A percentile compares a stretch with the other conserved stretches of the same genome.
Evolutionary conservation across 1,140 invertebrate species (phyloP).

Genomic region (Callitettix versicolor): DNA sequence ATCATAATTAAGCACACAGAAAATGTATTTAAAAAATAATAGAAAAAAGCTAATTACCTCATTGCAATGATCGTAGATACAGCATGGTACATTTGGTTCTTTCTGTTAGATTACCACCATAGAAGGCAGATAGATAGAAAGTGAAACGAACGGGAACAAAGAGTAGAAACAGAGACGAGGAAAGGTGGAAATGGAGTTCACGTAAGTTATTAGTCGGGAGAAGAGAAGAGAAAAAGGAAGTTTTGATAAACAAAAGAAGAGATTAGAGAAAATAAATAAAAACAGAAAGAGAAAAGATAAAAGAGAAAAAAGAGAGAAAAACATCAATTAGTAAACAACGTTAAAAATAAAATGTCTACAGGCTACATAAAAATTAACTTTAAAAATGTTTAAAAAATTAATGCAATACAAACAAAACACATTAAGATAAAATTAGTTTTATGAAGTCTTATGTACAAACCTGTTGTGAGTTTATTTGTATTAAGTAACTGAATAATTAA

Average conservation of each 20-base stretch:
- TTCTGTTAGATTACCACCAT: conserved; percentile 39
- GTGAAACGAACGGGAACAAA: too few species aligned
- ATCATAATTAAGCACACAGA: background rate
- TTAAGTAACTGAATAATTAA: too few species aligned
- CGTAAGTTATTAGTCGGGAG: background rate
- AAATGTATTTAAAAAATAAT: background rate
- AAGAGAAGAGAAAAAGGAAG: background rate
- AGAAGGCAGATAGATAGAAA: background rate
- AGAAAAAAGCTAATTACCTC: conserved; percentile 53
- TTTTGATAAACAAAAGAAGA: too few species aligned
- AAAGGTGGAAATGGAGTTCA: background rate
- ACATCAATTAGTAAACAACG: conserved; percentile 13
- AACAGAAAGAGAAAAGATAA: too few species aligned
- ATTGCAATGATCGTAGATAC: conserved; percentile 81
- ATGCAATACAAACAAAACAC: background rate
- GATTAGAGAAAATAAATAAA: too few species aligned
- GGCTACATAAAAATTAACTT: background rate
- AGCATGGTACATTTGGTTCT: conserved; percentile 84
- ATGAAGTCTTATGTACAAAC: too few species aligned
- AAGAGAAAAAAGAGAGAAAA: conserved; percentile 14
- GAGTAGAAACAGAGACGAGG: conserved; percentile 17
- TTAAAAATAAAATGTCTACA: conserved; percentile 1
- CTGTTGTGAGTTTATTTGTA: too few species aligned
- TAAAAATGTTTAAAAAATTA: background rate
- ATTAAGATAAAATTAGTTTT: background rate